Percentiles rank a stretch among this genome's conserved stretches.
Evolutionary conservation across 2,888 invertebrate species (phyloP).

Genomic region (Spodoptera littoralis): DNA sequence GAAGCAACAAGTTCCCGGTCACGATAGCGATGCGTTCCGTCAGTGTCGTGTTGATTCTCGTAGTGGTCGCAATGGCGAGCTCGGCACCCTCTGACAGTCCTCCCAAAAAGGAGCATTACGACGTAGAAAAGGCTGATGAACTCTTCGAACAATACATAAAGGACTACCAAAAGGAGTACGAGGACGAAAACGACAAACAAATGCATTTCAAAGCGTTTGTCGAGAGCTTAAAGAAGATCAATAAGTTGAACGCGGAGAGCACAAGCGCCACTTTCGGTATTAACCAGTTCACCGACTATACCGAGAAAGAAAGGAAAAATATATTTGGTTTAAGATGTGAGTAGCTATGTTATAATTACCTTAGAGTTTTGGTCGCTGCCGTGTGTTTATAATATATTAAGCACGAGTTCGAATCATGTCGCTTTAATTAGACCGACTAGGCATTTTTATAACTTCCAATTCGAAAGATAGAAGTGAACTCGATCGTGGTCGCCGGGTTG

Average conservation of each 20-base stretch:
- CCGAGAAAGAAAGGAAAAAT: conserved; percentile 54
- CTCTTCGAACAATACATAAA: conserved; percentile 65
- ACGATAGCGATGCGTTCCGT: conserved; percentile 31
- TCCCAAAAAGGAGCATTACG: conserved; percentile 49
- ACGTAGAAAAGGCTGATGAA: conserved; percentile 55
- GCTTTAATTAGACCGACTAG: too few species aligned
- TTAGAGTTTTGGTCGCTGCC: too few species aligned
- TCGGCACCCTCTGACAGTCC: conserved; percentile 12
- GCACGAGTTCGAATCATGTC: background rate
- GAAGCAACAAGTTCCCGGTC: conserved; percentile 21
- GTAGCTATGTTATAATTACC: conserved; percentile 14
- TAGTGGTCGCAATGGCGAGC: conserved; percentile 48
- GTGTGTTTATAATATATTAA: too few species aligned
- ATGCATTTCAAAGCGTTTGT: conserved; percentile 64
- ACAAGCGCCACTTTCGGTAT: conserved; percentile 58
- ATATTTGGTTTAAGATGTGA: conserved; percentile 51
- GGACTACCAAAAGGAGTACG: conserved; percentile 63
- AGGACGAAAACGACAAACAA: conserved; percentile 62
- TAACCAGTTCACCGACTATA: conserved; percentile 69
- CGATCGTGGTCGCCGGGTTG: too few species aligned
- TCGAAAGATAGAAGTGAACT: too few species aligned
- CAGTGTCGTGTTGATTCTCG: conserved; percentile 40
- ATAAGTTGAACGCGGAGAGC: conserved; percentile 52
- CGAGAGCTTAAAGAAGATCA: conserved; percentile 58
- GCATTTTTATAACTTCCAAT: too few species aligned